Evolutionary conservation across 2,888 invertebrate genomes (phyloP), one percentile per base, ranked within the genome.

Genomic region (Rhagophthalmus giganteus): DNA sequence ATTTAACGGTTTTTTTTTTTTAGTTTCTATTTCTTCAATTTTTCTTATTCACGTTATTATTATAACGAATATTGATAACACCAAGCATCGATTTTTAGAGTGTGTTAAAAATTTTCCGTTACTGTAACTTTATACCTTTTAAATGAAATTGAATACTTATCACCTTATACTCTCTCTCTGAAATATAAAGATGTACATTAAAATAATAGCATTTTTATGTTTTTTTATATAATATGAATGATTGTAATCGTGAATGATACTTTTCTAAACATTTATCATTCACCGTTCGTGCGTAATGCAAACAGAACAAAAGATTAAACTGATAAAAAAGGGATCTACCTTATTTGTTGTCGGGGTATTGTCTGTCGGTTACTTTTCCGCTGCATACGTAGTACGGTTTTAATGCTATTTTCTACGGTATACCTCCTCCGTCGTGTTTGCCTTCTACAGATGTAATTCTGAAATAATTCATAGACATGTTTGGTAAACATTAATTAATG

Each of bases 401-500:
- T 27, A 42, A 24, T 31, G 40, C 32, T 12, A 38, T 38, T 38
- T 14, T 38, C 38, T 26, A 14, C 34, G 26, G 15, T 33, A 27
- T 13, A 20, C 26, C 24, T 42, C 42, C 33, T 42, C 26, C 20
- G 30, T 15, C 31, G 34, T 37, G 37, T 37, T n/a, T 37, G 28
- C 37, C 35, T 37, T 37, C 45, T 28, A 30, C 27, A 35, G 45
- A 45, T 35, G 35, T 27, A 34, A 35, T 28, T 13, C 26, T 27
- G 26, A 45, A 45, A 42, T 25, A 42, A 25, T n/a, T 45, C 16
- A 27, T 27, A 45, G 11, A 35, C 45, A 45, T 35, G 35, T 37
- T 45, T 45, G 35, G 45, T 45, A 37, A 37, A 37, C 37, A 35
- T 45, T 45, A 45, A 45, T 45, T 45, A 45, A 45, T 45, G 35